A percentile compares a stretch with the other conserved stretches of the same genome.
Evolutionary conservation across 2,888 invertebrate genomes (phyloP).

Genomic region (Scaptomyza cyrtandrae): DNA sequence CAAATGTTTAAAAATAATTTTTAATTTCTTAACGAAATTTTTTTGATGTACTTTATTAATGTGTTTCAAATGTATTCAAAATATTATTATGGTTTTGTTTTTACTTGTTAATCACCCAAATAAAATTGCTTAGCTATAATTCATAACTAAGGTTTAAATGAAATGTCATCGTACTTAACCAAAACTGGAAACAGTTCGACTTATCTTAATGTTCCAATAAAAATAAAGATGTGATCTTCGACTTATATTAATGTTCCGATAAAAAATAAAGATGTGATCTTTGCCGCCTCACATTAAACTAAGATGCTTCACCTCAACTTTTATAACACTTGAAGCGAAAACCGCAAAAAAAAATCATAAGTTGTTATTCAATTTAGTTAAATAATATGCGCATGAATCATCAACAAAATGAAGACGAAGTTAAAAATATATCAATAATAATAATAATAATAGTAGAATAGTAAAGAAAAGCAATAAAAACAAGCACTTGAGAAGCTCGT

Average conservation of each 20-base stretch:
- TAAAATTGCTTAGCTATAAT: background rate
- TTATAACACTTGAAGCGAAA: constrained; percentile 9
- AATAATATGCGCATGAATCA: constrained; percentile 57
- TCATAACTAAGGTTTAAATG: background rate
- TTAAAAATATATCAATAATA: constrained; percentile 25
- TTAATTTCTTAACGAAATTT: no score
- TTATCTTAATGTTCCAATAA: constrained; percentile 1
- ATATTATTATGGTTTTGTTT: no score
- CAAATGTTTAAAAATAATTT: no score
- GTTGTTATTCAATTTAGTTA: constrained; percentile 33
- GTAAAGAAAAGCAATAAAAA: constrained; percentile 16
- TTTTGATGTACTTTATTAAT: no score
- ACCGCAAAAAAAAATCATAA: constrained; percentile 23
- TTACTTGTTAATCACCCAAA: no score
- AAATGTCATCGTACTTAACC: background rate
- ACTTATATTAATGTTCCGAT: constrained; percentile 1
- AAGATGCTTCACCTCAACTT: constrained; percentile 6
- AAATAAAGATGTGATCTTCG: constrained; percentile 14
- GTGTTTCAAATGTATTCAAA: no score
- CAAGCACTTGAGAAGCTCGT: constrained; percentile 42
- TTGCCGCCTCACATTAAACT: background rate
- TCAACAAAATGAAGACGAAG: constrained; percentile 5
- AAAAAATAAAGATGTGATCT: constrained; percentile 14
- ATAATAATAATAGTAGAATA: constrained; percentile 20
- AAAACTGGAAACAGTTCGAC: constrained; percentile 3